A percentile compares a stretch with the other conserved stretches of the same genome.
Conservation (phyloP, 2,113 vertebrate genomes). For the Sander lucioperca region DNA sequence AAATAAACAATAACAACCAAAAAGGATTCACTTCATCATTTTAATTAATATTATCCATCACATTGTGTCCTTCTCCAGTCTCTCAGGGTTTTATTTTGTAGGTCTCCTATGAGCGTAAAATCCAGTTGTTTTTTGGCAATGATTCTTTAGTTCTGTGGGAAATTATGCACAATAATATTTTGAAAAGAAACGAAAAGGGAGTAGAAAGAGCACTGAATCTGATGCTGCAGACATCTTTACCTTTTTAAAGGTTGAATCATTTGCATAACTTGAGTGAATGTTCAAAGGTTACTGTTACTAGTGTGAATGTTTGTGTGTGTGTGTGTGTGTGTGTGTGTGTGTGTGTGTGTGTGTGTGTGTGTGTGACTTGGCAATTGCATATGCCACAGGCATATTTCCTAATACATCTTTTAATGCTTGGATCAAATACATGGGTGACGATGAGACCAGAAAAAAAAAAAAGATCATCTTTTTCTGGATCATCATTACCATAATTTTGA, state of each 20-base stretch:
- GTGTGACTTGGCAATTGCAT: constrained; percentile 14
- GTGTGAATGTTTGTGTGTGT: background rate
- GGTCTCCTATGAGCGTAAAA: background rate
- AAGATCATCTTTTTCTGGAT: background rate
- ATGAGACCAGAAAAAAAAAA: background rate
- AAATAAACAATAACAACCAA: background rate
- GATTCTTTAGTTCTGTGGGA: background rate
- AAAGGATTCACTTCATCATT: background rate
- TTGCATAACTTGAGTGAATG: constrained; percentile 64
- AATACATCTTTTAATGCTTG: constrained; percentile 4
- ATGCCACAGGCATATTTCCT: constrained; percentile 12
- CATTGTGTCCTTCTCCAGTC: background rate
- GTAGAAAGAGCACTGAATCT: constrained; percentile 4
- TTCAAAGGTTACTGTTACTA: constrained; percentile 65
- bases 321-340: constrained; percentile 34
- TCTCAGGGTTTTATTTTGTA: constrained; percentile 7
- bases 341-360: constrained; percentile 8
- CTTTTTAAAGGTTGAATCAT: constrained; percentile 73
- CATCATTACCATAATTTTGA: constrained; percentile 68
- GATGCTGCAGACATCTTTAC: constrained; percentile 54
- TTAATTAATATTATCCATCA: background rate
- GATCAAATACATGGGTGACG: constrained; percentile 10
- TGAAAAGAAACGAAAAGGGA: constrained; percentile 9
- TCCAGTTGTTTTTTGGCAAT: background rate
- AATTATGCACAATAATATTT: constrained; percentile 30